Evolutionary conservation across 1,140 invertebrate species (phyloP).

Genomic region (Drosophila parabipectinata): DNA sequence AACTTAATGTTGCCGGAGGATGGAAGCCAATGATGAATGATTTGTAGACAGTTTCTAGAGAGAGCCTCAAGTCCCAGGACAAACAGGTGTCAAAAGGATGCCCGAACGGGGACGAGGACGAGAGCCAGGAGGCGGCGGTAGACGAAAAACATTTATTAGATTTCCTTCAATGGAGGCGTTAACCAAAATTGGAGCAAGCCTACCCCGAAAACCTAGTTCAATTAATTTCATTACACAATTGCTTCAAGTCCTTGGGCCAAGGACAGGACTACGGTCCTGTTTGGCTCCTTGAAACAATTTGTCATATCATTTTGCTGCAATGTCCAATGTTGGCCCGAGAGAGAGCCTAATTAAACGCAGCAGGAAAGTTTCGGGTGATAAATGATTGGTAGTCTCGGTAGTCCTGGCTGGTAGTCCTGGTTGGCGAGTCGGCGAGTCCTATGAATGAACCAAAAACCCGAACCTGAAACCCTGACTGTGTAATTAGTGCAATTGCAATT

Average conservation of each 20-base stretch:
- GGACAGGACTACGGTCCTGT: neutral
- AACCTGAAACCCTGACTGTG: conserved; percentile 51
- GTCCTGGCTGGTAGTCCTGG: too few relatives aligned
- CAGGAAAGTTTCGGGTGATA: conserved; percentile 54
- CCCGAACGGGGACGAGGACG: conserved; percentile 5
- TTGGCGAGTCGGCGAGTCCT: conserved; percentile 1
- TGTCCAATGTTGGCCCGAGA: conserved; percentile 5
- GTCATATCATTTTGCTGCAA: conserved; percentile 54
- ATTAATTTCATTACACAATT: conserved; percentile 80
- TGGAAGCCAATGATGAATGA: conserved; percentile 68
- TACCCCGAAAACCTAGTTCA: conserved; percentile 21
- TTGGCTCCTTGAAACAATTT: conserved; percentile 59
- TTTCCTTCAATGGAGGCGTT: conserved; percentile 47
- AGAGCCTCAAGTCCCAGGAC: conserved; percentile 28
- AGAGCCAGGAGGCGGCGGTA: too few relatives aligned
- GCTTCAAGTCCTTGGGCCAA: conserved; percentile 16
- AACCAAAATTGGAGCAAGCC: conserved; percentile 51
- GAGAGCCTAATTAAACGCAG: conserved; percentile 61
- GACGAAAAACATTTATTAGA: conserved; percentile 68
- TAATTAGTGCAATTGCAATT: conserved; percentile 68
- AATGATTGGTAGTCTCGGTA: conserved; percentile 24
- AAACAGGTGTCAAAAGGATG: conserved; percentile 74
- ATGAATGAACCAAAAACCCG: conserved; percentile 6
- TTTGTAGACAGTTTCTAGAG: conserved; percentile 65
- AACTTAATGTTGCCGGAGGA: conserved; percentile 48